Conservation (phyloP, 2,113 vertebrate genomes). For the Prionailurus viverrinus region DNA sequence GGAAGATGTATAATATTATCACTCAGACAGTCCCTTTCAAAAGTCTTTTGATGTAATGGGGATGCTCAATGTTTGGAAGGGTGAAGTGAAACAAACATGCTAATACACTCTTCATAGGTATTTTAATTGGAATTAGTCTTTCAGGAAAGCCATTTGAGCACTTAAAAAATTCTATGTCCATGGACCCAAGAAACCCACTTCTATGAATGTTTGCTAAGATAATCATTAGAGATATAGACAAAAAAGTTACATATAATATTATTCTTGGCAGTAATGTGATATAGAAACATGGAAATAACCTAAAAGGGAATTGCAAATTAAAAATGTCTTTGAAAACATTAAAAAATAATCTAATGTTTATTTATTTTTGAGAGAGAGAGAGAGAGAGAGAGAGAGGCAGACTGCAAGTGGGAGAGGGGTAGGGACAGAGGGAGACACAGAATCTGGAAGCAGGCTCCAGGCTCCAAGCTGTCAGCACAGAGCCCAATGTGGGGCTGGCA, state of each 20-base stretch:
- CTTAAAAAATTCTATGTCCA: background rate
- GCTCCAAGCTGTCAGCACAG: no score
- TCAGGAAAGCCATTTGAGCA: background rate
- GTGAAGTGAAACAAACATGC: background rate
- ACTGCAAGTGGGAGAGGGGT: no score
- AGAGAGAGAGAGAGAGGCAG: no score
- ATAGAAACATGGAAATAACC: background rate
- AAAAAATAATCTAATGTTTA: background rate
- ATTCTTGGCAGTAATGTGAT: background rate
- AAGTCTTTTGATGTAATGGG: background rate
- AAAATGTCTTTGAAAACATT: background rate
- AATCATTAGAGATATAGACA: background rate
- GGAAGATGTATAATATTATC: background rate
- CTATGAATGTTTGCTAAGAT: background rate
- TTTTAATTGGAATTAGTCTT: slow-evolving; percentile 13
- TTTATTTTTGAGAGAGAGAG: no score
- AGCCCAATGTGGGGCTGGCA: no score
- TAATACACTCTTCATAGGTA: background rate
- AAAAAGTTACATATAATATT: background rate
- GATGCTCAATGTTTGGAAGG: background rate
- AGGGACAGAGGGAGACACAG: no score
- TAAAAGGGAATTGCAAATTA: background rate
- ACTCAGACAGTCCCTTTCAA: background rate
- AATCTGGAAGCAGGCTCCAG: no score
- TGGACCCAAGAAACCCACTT: background rate